Base-by-base conservation (phyloP, 64 coral and sea anemone species). In the Stichodactyla mertensii region DNA sequence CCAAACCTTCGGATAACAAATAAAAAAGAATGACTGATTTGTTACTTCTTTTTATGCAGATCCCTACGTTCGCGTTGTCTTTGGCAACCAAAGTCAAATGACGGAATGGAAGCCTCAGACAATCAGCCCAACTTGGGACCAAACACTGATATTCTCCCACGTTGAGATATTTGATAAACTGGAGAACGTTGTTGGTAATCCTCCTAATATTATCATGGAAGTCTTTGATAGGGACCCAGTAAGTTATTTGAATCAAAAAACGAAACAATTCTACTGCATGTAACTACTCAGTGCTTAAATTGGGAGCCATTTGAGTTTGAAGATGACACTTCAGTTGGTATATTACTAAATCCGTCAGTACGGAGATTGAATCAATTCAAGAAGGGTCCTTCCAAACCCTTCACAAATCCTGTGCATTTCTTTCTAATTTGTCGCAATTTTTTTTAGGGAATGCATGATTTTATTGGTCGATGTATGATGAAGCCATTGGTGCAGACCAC, bases 91-190 rank as follows among this genome's bases (percentile, higher is more conserved):
- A 86, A 95, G 94, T 71, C 87, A 82, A 70, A 64, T 87, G 4
- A 95, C 94, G 15, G 87, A 89, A 52, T 84, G 92, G 26, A 82
- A 85, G 78, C 87, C 84, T 23, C 85, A 92, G 71, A 95, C 94
- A 1, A 62, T 89, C 26, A 86, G 87, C 60, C 94, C 94, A 54
- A 95, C 84, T 15, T 95, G 94, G 94, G 90, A 95, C 69, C 91
- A 95, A 84, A 90, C 91, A 26, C 91, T 95, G 13, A 90, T 95
- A 53, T 95, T 95, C 84, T 71, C 89, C 12, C 54, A 98, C 18
- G 55, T 95, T 77, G 94, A 95, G 84, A 89, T 95, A 55, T 84
- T 87, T 54, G 94, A 95, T 55, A 71, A 22, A 57, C 57, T 89
- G 52, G 90, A 92, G 18, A 92, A 86, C 55, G 85, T 95, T 28